Base-by-base conservation (phyloP, 2,113 vertebrate genomes). In the Embiotoca jacksoni region DNA sequence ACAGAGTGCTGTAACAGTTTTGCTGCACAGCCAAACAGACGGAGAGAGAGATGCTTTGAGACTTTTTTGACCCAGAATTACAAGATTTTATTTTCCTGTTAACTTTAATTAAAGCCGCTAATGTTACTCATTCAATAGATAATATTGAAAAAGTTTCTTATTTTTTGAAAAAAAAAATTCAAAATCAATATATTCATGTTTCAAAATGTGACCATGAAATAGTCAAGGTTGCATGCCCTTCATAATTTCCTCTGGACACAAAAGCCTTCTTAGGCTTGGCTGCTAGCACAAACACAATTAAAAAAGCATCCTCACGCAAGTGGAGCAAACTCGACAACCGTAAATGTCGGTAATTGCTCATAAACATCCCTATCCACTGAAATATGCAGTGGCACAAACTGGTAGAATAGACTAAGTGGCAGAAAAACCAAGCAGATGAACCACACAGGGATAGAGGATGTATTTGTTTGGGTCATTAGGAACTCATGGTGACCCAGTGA, bases 381-480 rank as follows among this genome's bases (percentile, higher is more conserved):
- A 89, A 79, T 81, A 89, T 83, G 87, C 36, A 6, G 83, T 73
- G 78, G 75, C 83, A 85, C 50, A 75, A 81, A 90, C 33, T 3
- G 56, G 82, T 39, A 87, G 76, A 32, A 56, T 23, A 36, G 66
- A 82, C 78, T 88, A 72, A 85, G 32, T 59, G 35, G 54, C 86
- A 81, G 68, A 46, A 58, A 71, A 82, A 37, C 23, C 65, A 79
- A 52, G 82, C 59, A 80, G 59, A 77, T 74, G 69, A 84, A 73
- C 60, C 60, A 16, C 57, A 75, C 73, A 15, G 66, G 68, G 68
- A 86, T 65, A 78, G 81, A 80, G 75, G 75, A 83, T 80, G 81
- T 79, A 74, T 89, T 91, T 90, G 84, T 90, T 89, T 76, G 79
- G 83, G 83, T 90, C 86, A 88, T 91, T 91, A 89, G 85, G 76